Evolutionary conservation across 1,140 invertebrate genomes (phyloP).

Genomic region (Pissodes strobi): DNA sequence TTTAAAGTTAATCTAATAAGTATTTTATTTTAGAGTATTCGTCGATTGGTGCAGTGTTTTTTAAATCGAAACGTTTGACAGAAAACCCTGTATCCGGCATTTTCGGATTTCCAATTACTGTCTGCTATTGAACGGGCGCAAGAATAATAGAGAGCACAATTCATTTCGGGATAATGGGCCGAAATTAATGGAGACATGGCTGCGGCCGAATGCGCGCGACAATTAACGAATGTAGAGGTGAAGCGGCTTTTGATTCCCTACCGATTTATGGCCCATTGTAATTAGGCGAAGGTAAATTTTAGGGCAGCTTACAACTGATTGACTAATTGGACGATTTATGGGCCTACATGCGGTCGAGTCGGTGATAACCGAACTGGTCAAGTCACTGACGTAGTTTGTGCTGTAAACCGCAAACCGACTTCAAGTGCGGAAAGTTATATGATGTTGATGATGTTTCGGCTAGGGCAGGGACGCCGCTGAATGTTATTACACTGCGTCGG

Average conservation of each 20-base stretch:
- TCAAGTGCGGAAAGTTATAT: too few relatives aligned
- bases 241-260: conserved; percentile 11
- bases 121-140: conserved; percentile 8
- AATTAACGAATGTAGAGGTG: conserved; percentile 16
- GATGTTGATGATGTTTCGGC: too few relatives aligned
- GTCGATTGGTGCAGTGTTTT: too few relatives aligned
- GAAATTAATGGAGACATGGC: conserved; percentile 20
- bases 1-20: too few relatives aligned
- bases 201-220: conserved; percentile 8
- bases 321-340: not conserved
- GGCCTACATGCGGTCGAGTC: too few relatives aligned
- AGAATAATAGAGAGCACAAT: conserved; percentile 12
- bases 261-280: conserved; percentile 15
- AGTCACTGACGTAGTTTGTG: too few relatives aligned
- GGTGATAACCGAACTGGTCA: too few relatives aligned
- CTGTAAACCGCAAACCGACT: too few relatives aligned
- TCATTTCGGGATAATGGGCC: conserved; percentile 12
- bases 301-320: not conserved
- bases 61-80: too few relatives aligned
- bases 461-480: too few relatives aligned
- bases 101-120: conserved; percentile 14
- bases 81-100: not conserved
- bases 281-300: conserved; percentile 2
- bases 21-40: too few relatives aligned
- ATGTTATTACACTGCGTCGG: too few relatives aligned